Percentiles rank a stretch among this genome's conserved stretches.
phyloP scores from a whole-genome alignment of 2,797 vertebrate genomes.

The Eremophila alpestris region DNA sequence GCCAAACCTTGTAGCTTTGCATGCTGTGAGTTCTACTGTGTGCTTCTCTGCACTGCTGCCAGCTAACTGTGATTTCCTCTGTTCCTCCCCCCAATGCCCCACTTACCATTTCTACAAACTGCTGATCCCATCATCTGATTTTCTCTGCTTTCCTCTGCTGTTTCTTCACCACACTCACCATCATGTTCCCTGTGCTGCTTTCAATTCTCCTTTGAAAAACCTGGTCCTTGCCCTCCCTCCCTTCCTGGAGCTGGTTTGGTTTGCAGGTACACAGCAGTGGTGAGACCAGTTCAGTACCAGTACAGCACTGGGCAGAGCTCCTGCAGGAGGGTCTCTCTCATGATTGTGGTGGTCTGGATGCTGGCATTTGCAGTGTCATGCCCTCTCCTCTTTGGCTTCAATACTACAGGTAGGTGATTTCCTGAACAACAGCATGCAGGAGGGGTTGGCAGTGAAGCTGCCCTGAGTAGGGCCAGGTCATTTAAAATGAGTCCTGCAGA shows the following conservation, averaged over 20 bases:
- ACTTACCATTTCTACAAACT: slow-evolving; percentile 7
- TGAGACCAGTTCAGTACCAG: slow-evolving; percentile 92
- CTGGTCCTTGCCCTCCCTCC: neutral
- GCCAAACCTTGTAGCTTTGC: neutral
- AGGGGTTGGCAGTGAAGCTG: neutral
- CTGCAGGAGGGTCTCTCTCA: slow-evolving; percentile 86
- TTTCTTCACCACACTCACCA: neutral
- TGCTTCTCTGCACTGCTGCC: neutral
- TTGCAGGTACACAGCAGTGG: slow-evolving; percentile 91
- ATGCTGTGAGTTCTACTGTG: neutral
- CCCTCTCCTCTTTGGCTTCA: slow-evolving; percentile 93
- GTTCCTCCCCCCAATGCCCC: neutral
- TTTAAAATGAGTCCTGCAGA: neutral
- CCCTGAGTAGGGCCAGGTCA: neutral
- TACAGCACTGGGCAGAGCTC: slow-evolving; percentile 91
- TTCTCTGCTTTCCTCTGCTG: neutral
- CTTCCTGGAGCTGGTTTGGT: neutral
- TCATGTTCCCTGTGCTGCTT: neutral
- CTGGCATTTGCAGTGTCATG: slow-evolving; percentile 92
- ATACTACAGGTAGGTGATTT: slow-evolving; percentile 88
- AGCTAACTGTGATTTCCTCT: slow-evolving; percentile 32
- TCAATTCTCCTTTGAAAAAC: neutral
- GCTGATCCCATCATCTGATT: neutral
- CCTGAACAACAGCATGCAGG: rapidly evolving
- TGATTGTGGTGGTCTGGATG: slow-evolving; percentile 91